Evolutionary conservation across 2,113 vertebrate genomes (phyloP), one percentile per base, ranked within the genome.

Genomic region (Sorex fumeus): DNA sequence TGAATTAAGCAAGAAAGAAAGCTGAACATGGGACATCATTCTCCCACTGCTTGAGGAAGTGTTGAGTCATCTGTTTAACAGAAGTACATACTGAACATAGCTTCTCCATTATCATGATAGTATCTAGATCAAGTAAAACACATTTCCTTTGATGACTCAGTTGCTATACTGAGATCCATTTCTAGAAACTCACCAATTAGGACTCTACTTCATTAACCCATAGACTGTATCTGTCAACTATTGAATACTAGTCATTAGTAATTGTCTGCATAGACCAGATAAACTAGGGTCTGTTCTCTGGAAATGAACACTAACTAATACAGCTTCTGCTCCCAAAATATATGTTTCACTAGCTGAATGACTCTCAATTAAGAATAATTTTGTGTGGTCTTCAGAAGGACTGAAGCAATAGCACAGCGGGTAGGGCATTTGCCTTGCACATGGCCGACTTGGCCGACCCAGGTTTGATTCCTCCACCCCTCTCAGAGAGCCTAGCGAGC

Each of bases 101-200:
- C 34, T 34, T 94, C 80, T 88, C 30, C 53, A 9, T 50, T 67
- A 32, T 50, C 80, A 40, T 66, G 16, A 28, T 47, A 28, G 27
- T 6, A 1, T 60, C 34, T 45, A 87, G 53, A 82, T 53, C 16
- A 80, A 90, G 43, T 77, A 67, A 80, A 72, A 11, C n/a, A 50
- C 32, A 72, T 60, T n/a, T 67, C 0, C 74, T 67, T 34, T 27
- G 75, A 83, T 78, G 47, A 13, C 8, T 92, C 47, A 69, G 28
- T 79, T 62, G 7, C 84, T 82, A 3, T 43, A 40, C 28, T 27
- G 25, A 57, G 78, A 84, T 64, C 60, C 43, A 16, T 69, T 91
- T 78, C 70, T 89, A 84, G 75, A 93, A 84, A 21, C 19, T 93
- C 32, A 70, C 47, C 69, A 88, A 19, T 25, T 28, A 69, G 45